Conservation (phyloP, 2,888 invertebrate species). For the Hymenopus coronatus region DNA sequence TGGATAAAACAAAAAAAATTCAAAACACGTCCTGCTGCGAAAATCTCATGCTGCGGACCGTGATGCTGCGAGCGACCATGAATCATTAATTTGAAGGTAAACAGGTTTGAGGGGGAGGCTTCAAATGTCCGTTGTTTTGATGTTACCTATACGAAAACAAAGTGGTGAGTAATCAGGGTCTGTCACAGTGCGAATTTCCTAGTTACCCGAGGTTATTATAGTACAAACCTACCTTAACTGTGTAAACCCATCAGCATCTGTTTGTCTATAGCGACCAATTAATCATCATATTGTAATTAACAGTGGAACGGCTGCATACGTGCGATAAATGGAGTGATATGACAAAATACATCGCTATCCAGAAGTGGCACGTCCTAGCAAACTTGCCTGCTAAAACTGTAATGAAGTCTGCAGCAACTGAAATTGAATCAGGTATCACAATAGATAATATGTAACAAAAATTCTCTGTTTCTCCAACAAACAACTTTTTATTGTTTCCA, state of each 20-base stretch:
- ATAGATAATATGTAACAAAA: too few relatives aligned
- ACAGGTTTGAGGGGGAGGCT: neutral
- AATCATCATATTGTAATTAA: neutral
- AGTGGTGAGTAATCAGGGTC: neutral
- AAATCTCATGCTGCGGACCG: neutral
- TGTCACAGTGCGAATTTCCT: neutral
- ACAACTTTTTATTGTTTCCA: too few relatives aligned
- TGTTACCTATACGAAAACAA: neutral
- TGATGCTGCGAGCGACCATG: neutral
- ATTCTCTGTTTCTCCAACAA: too few relatives aligned
- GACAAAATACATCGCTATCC: neutral
- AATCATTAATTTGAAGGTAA: conserved; percentile 13
- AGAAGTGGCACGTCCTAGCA: neutral
- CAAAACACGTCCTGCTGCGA: neutral
- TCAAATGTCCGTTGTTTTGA: neutral
- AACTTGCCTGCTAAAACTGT: too few relatives aligned
- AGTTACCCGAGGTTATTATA: neutral
- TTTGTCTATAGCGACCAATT: neutral
- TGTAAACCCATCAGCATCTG: neutral
- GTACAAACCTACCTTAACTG: neutral
- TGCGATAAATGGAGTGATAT: neutral
- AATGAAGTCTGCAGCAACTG: too few relatives aligned
- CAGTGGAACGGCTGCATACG: neutral
- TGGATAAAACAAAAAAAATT: neutral
- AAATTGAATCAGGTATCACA: too few relatives aligned